Evolutionary conservation across 2,113 vertebrate species (phyloP), one percentile per base, ranked within the genome.

Genomic region (Vidua chalybeata): DNA sequence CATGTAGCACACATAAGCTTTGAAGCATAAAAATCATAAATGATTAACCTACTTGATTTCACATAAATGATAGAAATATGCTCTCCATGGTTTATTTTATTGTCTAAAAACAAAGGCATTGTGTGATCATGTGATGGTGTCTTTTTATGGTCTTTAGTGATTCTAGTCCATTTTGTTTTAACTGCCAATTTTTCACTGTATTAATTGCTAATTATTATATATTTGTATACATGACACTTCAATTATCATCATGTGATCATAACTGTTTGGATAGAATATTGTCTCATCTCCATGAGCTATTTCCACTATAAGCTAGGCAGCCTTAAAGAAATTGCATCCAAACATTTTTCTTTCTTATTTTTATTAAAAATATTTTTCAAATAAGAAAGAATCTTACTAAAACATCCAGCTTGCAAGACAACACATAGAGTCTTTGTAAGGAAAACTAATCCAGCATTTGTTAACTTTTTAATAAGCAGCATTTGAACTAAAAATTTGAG

Each of bases 11-110:
- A 83, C 93, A 94, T 94, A 91, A 90, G 96, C 96, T 95, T 94
- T 94, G 96, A 97, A 97, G 96, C 97, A 97, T 97, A 97, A 96
- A 97, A 97, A 96, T 97, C 96, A 97, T 95, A 97, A 97, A 97
- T 97, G 95, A 97, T 97, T 97, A 97, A 97, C 96, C 93, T 96
- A 93, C 79, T 96, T 96, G 93, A 94, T 97, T 97, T 94, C 85
- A 86, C 86, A 92, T 56, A 96, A 96, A 93, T 97, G 95, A 94
- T 58, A 97, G 97, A 97, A 97, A 96, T 94, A 94, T 84, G 74
- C 68, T 93, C 58, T 87, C 80, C 71, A 22, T 58, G 56, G 87
- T 76, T 87, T 94, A 94, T 96, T 94, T 90, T 94, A 85, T 62
- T 94, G 39, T 81, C 84, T 74, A 46, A 94, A 93, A 95, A 83